Percentiles rank a stretch among this genome's conserved stretches.
phyloP scores from a whole-genome alignment of 2,113 vertebrate genomes.

The Nannobrachium achirus region DNA sequence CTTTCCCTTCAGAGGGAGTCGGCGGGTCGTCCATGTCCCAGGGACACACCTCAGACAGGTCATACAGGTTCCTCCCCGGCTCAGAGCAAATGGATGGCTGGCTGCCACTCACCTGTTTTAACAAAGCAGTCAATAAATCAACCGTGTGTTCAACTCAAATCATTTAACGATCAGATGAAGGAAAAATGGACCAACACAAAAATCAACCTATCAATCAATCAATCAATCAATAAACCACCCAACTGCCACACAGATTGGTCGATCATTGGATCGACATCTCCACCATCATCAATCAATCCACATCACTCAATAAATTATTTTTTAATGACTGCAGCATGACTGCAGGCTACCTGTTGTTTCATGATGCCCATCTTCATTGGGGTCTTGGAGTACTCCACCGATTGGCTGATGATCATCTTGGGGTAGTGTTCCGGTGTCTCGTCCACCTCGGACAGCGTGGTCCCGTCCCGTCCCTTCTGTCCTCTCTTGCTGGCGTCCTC shows the following conservation, averaged over 20 bases:
- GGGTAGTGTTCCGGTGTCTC: conserved; percentile 84
- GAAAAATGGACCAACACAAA: neutral
- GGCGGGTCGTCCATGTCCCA: conserved; percentile 93
- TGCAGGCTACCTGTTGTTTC: conserved; percentile 87
- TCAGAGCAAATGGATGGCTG: conserved; percentile 87
- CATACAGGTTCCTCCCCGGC: conserved; percentile 81
- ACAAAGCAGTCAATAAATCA: conserved; percentile 1
- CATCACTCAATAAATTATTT: no score
- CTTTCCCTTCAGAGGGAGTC: conserved; percentile 85
- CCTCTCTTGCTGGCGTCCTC: conserved; percentile 85
- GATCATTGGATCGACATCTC: no score
- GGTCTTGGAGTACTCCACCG: conserved; percentile 88
- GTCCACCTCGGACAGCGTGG: conserved; percentile 81
- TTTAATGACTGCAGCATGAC: no score
- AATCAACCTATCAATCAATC: neutral
- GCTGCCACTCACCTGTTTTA: conserved; percentile 78
- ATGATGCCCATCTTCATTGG: conserved; percentile 93
- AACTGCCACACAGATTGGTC: no score
- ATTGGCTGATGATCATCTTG: conserved; percentile 85
- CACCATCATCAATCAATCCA: no score
- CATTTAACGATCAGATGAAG: neutral
- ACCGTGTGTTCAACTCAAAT: neutral
- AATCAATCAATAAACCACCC: neutral
- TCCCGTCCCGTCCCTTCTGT: conserved; percentile 82
- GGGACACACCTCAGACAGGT: conserved; percentile 92